Percentiles rank a stretch among this genome's conserved stretches.
Conservation (phyloP, 2,113 vertebrate genomes). For the Spilogale gracilis region DNA sequence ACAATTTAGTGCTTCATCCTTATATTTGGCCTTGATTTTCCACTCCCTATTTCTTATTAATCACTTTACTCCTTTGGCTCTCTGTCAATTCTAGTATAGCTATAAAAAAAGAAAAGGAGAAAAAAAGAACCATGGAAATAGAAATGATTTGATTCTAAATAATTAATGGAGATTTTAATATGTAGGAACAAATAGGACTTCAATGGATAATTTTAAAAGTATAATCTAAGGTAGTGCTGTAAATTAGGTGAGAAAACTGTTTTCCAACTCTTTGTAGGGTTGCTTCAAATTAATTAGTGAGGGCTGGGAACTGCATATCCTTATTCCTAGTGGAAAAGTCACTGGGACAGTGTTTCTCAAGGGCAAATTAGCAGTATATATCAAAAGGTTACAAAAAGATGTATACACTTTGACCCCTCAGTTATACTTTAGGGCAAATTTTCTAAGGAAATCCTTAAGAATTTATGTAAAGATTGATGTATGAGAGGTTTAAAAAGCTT, state of each 20-base stretch:
- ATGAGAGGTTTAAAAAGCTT: not conserved
- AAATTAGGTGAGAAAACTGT: constrained; percentile 51
- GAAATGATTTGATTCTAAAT: constrained; percentile 78
- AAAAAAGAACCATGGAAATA: not conserved
- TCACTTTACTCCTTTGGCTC: not conserved
- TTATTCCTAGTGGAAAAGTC: not conserved
- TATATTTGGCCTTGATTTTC: constrained; percentile 57
- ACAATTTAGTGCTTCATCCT: constrained; percentile 40
- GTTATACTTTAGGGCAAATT: not conserved
- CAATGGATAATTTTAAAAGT: constrained; percentile 59
- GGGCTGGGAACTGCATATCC: not conserved
- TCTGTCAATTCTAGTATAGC: constrained; percentile 73
- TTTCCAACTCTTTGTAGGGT: not conserved
- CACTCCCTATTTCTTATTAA: not conserved
- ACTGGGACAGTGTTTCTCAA: not conserved
- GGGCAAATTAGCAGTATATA: not conserved
- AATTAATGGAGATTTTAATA: constrained; percentile 67
- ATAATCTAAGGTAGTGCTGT: constrained; percentile 54
- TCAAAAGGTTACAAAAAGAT: not conserved
- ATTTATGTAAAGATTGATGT: not conserved
- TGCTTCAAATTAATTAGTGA: not conserved
- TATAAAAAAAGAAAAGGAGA: constrained; percentile 66
- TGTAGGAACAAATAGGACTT: constrained; percentile 70
- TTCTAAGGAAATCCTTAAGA: constrained; percentile 20
- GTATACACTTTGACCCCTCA: not conserved